These are phyloP conservation scores for Silurus asotus DNA, from an alignment of 2,113 vertebrate species.

Conservation along the genomic window DNA sequence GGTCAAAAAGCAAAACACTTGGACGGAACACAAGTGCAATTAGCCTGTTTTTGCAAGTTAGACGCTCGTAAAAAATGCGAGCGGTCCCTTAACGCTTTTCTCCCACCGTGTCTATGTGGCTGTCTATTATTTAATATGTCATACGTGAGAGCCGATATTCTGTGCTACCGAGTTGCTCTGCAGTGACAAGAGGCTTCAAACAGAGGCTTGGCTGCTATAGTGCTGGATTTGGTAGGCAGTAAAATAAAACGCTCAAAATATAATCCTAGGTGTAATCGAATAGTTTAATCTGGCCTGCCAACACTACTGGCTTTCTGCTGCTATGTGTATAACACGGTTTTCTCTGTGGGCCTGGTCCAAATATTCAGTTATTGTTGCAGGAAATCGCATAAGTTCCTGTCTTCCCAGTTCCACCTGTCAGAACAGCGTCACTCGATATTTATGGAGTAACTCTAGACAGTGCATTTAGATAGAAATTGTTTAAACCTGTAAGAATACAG, in stretches of 20 bases:
- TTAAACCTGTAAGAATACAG: constrained; percentile 62
- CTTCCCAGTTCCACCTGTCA: constrained; percentile 63
- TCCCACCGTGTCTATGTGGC: neutral
- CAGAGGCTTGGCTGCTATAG: constrained; percentile 46
- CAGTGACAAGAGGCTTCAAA: constrained; percentile 12
- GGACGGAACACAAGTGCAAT: constrained; percentile 26
- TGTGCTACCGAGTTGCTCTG: constrained; percentile 44
- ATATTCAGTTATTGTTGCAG: constrained; percentile 66
- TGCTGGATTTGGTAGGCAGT: constrained; percentile 61
- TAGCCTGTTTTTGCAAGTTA: neutral
- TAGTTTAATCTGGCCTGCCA: constrained; percentile 66
- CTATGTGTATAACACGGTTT: constrained; percentile 54
- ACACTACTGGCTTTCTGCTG: constrained; percentile 66
- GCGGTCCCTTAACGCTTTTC: neutral
- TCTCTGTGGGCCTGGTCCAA: constrained; percentile 61
- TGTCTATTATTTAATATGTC: constrained; percentile 29
- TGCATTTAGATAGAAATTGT: constrained; percentile 61
- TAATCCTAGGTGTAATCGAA: constrained; percentile 76
- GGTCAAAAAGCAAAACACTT: constrained; percentile 22
- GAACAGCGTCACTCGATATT: constrained; percentile 69
- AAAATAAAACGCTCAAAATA: constrained; percentile 73
- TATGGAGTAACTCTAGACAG: constrained; percentile 68
- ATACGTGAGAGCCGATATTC: constrained; percentile 51
- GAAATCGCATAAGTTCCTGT: constrained; percentile 64
- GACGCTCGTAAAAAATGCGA: neutral